phyloP scores from a whole-genome alignment of 2,797 vertebrate genomes.

The Streptopelia turtur region DNA sequence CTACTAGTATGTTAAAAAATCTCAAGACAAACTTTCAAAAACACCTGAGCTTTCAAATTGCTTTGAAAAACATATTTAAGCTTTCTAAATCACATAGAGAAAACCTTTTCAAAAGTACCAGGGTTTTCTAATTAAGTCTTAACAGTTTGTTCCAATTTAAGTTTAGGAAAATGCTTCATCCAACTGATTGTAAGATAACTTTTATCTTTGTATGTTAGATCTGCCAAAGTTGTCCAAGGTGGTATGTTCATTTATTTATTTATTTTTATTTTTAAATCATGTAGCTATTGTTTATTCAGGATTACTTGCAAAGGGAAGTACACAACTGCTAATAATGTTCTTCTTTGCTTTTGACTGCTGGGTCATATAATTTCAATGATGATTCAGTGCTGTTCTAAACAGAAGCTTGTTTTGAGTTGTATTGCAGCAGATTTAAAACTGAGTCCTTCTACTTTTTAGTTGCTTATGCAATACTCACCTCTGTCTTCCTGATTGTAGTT shows the following conservation, averaged over 20 bases:
- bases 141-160: background rate
- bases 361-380: background rate
- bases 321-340: background rate
- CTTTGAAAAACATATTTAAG: background rate
- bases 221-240: background rate
- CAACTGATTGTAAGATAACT: background rate
- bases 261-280: background rate
- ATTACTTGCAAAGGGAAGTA: constrained; percentile 8
- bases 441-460: background rate
- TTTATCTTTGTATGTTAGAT: background rate
- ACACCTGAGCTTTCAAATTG: background rate
- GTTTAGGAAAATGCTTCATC: background rate
- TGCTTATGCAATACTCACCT: background rate
- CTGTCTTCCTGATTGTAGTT: background rate
- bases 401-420: background rate
- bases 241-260: background rate
- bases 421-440: background rate
- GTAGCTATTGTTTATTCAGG: background rate
- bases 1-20: background rate
- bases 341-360: constrained; percentile 17
- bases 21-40: background rate
- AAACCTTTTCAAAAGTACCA: background rate
- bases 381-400: background rate
- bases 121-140: background rate
- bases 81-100: background rate